phyloP scores from a whole-genome alignment of 2,797 vertebrate genomes.

The Sandelia bainsii region DNA sequence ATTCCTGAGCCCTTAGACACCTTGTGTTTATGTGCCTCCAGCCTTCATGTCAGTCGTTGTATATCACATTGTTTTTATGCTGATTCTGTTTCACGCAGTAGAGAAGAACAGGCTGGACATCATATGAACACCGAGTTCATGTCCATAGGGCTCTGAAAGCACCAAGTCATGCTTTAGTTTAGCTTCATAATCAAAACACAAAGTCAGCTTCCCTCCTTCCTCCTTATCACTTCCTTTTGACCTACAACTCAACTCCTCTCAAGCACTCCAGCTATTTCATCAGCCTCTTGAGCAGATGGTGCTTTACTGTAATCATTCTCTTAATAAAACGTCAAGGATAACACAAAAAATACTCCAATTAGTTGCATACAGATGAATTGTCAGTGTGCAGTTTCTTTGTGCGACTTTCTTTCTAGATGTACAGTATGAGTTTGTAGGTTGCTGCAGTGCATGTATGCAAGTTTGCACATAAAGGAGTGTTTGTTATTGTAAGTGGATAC shows the following conservation, averaged over 20 bases:
- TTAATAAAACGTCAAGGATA: neutral
- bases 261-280: slow-evolving; percentile 16
- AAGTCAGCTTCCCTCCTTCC: neutral
- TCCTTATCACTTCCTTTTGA: slow-evolving; percentile 22
- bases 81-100: neutral
- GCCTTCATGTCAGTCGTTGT: slow-evolving; percentile 6
- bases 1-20: neutral
- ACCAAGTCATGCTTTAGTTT: slow-evolving; percentile 29
- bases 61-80: neutral
- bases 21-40: neutral
- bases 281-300: slow-evolving; percentile 9
- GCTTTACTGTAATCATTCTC: neutral
- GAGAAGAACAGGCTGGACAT: slow-evolving; percentile 36
- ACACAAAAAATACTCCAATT: neutral
- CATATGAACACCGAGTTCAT: slow-evolving; percentile 48
- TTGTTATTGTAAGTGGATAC: neutral
- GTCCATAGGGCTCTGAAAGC: slow-evolving; percentile 32
- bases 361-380: neutral
- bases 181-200: slow-evolving; percentile 45
- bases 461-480: neutral
- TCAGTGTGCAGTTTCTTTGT: neutral
- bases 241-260: neutral
- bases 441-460: neutral
- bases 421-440: neutral
- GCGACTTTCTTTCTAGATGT: neutral